These are phyloP conservation scores for Chironomus riparius DNA, from an alignment of 2,888 invertebrate genomes.

Conservation along the genomic window DNA sequence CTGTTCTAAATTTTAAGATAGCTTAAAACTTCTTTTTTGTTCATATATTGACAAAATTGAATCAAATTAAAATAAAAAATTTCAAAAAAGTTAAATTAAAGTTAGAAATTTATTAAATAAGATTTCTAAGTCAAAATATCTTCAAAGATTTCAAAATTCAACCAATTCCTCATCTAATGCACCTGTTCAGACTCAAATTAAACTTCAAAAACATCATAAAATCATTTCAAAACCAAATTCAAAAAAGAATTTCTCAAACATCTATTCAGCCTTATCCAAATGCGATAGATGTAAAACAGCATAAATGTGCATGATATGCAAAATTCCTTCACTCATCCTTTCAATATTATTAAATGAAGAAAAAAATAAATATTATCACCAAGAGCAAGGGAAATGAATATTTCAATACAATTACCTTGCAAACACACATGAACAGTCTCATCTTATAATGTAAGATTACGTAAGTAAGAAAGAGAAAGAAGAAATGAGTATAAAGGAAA, in stretches of 20 bases:
- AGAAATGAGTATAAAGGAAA: constrained; percentile 14
- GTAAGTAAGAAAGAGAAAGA: not conserved
- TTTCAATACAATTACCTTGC: not conserved
- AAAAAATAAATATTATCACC: constrained; percentile 17
- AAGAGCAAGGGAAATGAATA: not conserved
- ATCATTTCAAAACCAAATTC: not conserved
- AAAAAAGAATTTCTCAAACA: not conserved
- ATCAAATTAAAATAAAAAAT: too few species aligned
- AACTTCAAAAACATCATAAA: not conserved
- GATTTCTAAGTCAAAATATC: too few species aligned
- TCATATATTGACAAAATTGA: too few species aligned
- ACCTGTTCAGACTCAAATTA: too few species aligned
- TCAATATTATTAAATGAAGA: not conserved
- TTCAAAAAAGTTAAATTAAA: too few species aligned
- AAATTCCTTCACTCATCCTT: constrained; percentile 20
- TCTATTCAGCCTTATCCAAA: not conserved
- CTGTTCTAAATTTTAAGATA: too few species aligned
- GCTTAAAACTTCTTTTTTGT: too few species aligned
- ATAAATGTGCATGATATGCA: constrained; percentile 16
- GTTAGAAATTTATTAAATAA: too few species aligned
- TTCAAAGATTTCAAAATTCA: too few species aligned
- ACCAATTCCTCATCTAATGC: too few species aligned
- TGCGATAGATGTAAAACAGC: not conserved
- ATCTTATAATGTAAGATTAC: not conserved
- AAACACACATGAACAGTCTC: too few species aligned